Evolutionary conservation across 1,140 invertebrate genomes (phyloP).

Genomic region (Leguminivora glycinivorella): DNA sequence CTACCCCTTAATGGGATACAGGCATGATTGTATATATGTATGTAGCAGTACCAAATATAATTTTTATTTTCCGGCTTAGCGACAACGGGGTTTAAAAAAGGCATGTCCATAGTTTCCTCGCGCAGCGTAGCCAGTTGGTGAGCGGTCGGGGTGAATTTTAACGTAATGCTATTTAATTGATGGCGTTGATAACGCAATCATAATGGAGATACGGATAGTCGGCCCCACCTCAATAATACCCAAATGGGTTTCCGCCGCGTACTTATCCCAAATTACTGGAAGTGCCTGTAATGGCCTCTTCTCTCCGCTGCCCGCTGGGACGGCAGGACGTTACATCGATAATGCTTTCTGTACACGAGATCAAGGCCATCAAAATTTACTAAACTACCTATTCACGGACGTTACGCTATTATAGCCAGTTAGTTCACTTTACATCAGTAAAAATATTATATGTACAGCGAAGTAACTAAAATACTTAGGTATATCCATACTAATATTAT

Average conservation of each 20-base stretch:
- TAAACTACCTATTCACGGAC: neutral
- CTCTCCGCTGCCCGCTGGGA: conserved; percentile 39
- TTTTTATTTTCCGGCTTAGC: neutral
- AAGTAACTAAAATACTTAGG: neutral
- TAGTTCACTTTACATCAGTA: neutral
- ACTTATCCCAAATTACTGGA: conserved; percentile 45
- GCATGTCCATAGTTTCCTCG: conserved; percentile 40
- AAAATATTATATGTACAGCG: neutral
- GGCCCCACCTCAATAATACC: conserved; percentile 41
- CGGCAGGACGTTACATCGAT: conserved; percentile 25
- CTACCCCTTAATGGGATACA: too few species aligned
- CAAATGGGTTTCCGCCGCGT: conserved; percentile 46
- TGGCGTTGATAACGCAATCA: conserved; percentile 62
- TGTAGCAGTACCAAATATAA: neutral
- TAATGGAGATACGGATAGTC: conserved; percentile 51
- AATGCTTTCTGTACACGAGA: neutral
- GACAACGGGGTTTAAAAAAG: neutral
- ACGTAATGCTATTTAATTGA: conserved; percentile 70
- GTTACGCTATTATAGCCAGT: neutral
- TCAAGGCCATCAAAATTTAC: neutral
- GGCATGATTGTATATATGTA: too few species aligned
- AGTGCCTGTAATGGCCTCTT: conserved; percentile 46
- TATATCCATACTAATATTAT: too few species aligned
- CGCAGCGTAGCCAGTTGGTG: conserved; percentile 45
- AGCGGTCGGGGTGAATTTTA: conserved; percentile 66